A percentile compares a stretch with the other conserved stretches of the same genome.
Evolutionary conservation across 2,888 invertebrate genomes (phyloP).

Genomic region (Venustoraphidia nigricollis): DNA sequence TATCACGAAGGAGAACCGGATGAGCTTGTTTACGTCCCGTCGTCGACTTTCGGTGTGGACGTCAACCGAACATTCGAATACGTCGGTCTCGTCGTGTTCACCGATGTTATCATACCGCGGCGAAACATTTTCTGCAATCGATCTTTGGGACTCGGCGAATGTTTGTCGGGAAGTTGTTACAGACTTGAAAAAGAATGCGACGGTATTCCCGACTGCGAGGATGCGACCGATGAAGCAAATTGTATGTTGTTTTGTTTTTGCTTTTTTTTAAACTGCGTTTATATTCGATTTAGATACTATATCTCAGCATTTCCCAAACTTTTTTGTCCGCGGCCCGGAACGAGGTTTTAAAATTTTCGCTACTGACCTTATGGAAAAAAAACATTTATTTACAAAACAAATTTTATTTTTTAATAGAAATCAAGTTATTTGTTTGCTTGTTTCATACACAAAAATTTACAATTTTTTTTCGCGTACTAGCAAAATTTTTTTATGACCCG

Average conservation of each 20-base stretch:
- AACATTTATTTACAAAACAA: too few species aligned
- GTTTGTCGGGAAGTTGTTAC: conserved; percentile 71
- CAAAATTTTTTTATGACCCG: too few species aligned
- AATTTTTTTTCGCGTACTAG: too few species aligned
- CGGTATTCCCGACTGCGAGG: conserved; percentile 59
- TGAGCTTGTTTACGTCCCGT: conserved; percentile 71
- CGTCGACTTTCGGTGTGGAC: conserved; percentile 83
- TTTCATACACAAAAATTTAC: too few species aligned
- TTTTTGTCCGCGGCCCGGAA: too few species aligned
- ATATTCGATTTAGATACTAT: too few species aligned
- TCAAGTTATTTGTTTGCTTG: too few species aligned
- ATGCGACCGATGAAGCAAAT: conserved; percentile 70
- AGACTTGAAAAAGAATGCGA: conserved; percentile 62
- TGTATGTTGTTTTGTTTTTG: conserved; percentile 34
- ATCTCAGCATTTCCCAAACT: too few species aligned
- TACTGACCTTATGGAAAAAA: too few species aligned
- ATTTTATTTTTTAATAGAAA: too few species aligned
- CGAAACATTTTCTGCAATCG: conserved; percentile 54
- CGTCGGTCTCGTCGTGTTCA: conserved; percentile 77
- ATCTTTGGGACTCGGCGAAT: conserved; percentile 59
- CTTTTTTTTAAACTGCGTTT: neutral
- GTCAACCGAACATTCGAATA: conserved; percentile 88
- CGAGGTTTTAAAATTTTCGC: too few species aligned
- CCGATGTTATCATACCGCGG: conserved; percentile 66
- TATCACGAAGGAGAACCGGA: conserved; percentile 76